Evolutionary conservation across 2,888 invertebrate genomes (phyloP).

Genomic region (Thalpophila matura): DNA sequence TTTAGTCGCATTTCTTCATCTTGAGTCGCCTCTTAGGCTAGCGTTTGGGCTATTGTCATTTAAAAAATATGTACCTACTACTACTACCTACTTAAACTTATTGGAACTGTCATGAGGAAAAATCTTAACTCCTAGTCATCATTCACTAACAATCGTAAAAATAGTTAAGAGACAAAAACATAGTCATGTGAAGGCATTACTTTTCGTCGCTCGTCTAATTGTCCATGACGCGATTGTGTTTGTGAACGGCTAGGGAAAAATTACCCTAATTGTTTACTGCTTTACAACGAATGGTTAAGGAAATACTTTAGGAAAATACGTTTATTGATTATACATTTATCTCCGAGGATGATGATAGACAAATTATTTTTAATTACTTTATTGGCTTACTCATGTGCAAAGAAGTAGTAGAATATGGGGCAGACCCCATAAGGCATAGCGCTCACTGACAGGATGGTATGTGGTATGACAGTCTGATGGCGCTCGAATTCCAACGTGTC

Average conservation of each 20-base stretch:
- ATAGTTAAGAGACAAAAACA: constrained; percentile 15
- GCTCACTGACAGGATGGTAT: too few relatives aligned
- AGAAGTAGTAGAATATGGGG: too few relatives aligned
- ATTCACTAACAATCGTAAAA: constrained; percentile 6
- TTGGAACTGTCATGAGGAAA: not conserved
- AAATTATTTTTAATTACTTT: too few relatives aligned
- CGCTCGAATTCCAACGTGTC: too few relatives aligned
- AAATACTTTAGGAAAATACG: not conserved
- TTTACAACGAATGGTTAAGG: not conserved
- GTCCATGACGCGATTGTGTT: constrained; percentile 29
- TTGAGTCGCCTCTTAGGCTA: too few relatives aligned
- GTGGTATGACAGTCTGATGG: too few relatives aligned
- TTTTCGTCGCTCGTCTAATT: constrained; percentile 30
- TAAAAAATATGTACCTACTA: too few relatives aligned
- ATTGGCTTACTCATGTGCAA: not conserved
- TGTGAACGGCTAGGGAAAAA: constrained; percentile 19
- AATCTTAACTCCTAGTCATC: not conserved
- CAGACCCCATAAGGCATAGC: too few relatives aligned
- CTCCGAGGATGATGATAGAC: not conserved
- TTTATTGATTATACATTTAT: not conserved
- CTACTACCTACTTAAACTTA: too few relatives aligned
- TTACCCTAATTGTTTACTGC: constrained; percentile 7
- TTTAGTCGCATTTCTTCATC: too few relatives aligned
- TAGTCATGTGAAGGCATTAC: constrained; percentile 28
- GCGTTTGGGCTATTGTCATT: too few relatives aligned